Base-by-base conservation (phyloP, 2,888 invertebrate genomes). In the Drosophila prolongata region DNA sequence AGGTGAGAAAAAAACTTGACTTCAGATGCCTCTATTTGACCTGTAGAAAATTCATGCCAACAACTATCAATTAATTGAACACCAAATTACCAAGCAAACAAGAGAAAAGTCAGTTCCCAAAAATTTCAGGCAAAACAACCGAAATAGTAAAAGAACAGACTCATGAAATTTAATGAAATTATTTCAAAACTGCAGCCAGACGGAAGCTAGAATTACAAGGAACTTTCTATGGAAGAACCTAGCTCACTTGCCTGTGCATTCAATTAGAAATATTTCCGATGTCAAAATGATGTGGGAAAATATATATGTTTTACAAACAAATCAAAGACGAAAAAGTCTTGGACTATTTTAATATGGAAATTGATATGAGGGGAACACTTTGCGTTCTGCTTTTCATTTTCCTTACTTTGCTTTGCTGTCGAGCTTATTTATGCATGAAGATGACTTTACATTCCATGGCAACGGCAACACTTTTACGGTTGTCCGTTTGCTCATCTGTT, bases 371-470 rank as follows among this genome's bases (percentile, higher is more conserved):
- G 66, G 47, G 64, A 71, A 56, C 65, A 73, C 65, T 71, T 71
- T 73, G 52, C 69, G 40, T 56, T 53, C 65, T 64, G 64, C 56
- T 27, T 47, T 34, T 44, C 66, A 34, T 37, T 53, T 40, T 24
- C 52, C 24, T 43, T 44, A 14, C 38, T 46, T 53, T 65, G 44
- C 52, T 46, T 46, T 65, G 60, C 54, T 60, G 34, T 44, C 52
- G 42, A 71, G 80, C 72, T 84, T 84, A 84, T 78, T 84, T 83
- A 85, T 89, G 89, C 83, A 85, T 85, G 87, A 87, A 89, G 85
- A 85, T 85, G 89, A 85, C 85, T 85, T 77, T 80, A 89, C 89
- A 85, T 89, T 84, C 79, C 70, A 66, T 61, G 60, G 71, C 75
- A 72, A 72, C 78, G 73, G 80, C 78, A 86, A 88, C 83, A 84